Evolutionary conservation across 2,797 vertebrate genomes (phyloP).

Genomic region (Glossophaga mutica): DNA sequence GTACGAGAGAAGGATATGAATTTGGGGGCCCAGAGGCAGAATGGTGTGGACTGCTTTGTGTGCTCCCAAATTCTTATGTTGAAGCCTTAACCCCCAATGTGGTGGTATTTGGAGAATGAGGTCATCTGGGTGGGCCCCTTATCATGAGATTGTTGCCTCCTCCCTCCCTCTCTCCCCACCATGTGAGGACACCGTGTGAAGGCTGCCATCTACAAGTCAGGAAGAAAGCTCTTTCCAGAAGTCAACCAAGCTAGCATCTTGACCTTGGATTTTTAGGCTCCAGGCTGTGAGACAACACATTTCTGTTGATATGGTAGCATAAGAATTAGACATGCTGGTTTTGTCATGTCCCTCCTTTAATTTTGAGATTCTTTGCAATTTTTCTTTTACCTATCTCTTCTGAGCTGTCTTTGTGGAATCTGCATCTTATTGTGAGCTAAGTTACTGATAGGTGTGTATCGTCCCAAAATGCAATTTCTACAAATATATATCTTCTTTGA

Average conservation of each 20-base stretch:
- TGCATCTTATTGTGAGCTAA: not conserved
- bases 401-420: not conserved
- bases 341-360: not conserved
- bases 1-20: not conserved
- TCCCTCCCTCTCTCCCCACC: not conserved
- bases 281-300: not conserved
- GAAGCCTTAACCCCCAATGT: not conserved
- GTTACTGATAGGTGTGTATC: not conserved
- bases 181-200: not conserved
- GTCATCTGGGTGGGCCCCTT: not conserved
- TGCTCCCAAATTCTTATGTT: not conserved
- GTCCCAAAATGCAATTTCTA: not conserved
- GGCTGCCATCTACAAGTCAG: not conserved
- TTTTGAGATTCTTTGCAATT: not conserved
- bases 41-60: not conserved
- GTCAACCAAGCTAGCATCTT: not conserved
- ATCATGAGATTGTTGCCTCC: not conserved
- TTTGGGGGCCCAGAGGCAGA: not conserved
- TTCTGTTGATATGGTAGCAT: not conserved
- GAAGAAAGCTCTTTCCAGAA: not conserved
- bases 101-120: not conserved
- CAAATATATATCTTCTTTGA: not conserved
- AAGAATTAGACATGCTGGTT: not conserved
- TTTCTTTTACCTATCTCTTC: not conserved
- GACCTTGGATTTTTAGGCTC: not conserved